A percentile compares a stretch with the other conserved stretches of the same genome.
phyloP scores from a whole-genome alignment of 2,888 invertebrate species.

The Trissonchulus latispiculum region DNA sequence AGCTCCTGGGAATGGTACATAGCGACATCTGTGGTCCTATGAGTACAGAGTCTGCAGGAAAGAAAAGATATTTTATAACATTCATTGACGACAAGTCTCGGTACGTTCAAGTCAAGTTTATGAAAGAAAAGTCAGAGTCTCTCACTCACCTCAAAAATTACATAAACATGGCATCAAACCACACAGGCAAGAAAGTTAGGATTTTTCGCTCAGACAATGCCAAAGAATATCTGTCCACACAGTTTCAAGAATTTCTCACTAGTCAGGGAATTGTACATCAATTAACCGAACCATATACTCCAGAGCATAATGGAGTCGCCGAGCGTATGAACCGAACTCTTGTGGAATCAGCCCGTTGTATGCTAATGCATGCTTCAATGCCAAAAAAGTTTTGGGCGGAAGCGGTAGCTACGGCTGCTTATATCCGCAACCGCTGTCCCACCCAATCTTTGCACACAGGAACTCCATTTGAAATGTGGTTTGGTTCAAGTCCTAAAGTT shows the following conservation, averaged over 20 bases:
- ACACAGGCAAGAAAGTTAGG: neutral
- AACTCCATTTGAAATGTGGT: neutral
- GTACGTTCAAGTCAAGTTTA: neutral
- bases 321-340: neutral
- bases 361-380: neutral
- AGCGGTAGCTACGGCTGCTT: neutral
- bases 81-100: neutral
- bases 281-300: neutral
- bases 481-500: neutral
- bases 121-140: neutral
- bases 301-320: neutral
- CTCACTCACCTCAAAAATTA: neutral
- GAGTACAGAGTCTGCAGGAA: neutral
- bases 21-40: neutral
- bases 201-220: neutral
- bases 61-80: neutral
- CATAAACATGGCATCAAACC: neutral
- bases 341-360: neutral
- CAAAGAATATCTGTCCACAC: neutral
- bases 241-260: neutral
- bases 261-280: neutral
- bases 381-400: neutral
- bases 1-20: neutral
- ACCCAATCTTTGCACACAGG: neutral
- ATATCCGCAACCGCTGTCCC: neutral